Conservation (phyloP, 1,140 invertebrate genomes). For the Caerostris darwini region DNA sequence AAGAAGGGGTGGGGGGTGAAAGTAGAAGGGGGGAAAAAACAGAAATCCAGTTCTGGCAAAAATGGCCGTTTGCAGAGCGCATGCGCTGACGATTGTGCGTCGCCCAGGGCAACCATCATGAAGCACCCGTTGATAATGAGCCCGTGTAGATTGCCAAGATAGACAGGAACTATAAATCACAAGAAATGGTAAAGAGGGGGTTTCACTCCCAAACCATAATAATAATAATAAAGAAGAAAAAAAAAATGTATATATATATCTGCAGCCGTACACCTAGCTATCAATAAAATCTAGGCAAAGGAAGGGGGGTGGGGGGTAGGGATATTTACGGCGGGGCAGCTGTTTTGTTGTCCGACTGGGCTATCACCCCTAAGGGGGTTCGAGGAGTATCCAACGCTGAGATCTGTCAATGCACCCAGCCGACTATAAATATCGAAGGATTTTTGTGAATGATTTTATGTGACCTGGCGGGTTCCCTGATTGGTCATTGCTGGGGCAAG, state of each 20-base stretch:
- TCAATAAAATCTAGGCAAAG: conserved; percentile 40
- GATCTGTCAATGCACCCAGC: conserved; percentile 56
- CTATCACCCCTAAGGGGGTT: conserved; percentile 56
- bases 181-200: conserved; percentile 66
- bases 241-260: background rate
- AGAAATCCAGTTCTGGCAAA: conserved; percentile 69
- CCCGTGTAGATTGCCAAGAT: conserved; percentile 77
- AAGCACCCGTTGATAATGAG: conserved; percentile 77
- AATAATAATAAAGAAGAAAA: background rate
- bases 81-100: conserved; percentile 62
- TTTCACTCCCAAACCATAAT: background rate
- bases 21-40: background rate
- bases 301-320: background rate
- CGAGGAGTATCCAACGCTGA: conserved; percentile 8
- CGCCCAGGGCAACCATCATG: conserved; percentile 75
- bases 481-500: conserved; percentile 63
- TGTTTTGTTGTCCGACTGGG: conserved; percentile 64
- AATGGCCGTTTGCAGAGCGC: conserved; percentile 56
- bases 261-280: conserved; percentile 63
- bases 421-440: conserved; percentile 52
- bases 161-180: conserved; percentile 77
- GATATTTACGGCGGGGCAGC: conserved; percentile 72
- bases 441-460: conserved; percentile 61
- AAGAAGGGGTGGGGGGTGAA: background rate
- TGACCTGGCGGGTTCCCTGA: conserved; percentile 59